These are phyloP conservation scores for Anastrepha obliqua DNA, from an alignment of 1,140 invertebrate species.

Conservation along the genomic window DNA sequence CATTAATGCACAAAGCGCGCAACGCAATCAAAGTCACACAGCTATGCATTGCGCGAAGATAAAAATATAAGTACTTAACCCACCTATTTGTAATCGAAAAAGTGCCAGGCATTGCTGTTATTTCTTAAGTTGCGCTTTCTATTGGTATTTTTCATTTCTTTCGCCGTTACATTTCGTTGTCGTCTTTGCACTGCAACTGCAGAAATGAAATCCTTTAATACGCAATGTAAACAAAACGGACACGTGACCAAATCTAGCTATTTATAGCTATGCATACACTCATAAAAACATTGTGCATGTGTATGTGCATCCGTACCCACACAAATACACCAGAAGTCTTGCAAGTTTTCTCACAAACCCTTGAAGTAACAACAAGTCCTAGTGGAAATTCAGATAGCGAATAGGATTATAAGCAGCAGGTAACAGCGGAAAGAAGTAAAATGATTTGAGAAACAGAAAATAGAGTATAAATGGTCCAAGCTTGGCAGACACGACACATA, in stretches of 20 bases:
- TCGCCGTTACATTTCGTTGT: background rate
- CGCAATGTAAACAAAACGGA: conserved; percentile 55
- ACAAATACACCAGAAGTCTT: background rate
- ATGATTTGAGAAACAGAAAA: conserved; percentile 43
- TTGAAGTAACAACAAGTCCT: conserved; percentile 1
- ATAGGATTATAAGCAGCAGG: background rate
- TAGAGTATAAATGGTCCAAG: conserved; percentile 9
- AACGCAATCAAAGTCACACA: background rate
- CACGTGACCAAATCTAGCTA: conserved; percentile 53
- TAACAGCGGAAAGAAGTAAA: background rate
- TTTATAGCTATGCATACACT: conserved; percentile 37
- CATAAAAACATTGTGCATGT: background rate
- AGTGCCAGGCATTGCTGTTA: conserved; percentile 5
- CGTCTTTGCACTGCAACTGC: background rate
- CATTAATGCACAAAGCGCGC: background rate
- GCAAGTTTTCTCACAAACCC: background rate
- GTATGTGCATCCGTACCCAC: background rate
- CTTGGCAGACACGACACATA: conserved; percentile 11
- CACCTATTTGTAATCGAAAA: conserved; percentile 20
- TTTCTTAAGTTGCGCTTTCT: background rate
- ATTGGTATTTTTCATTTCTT: background rate
- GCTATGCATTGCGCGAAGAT: background rate
- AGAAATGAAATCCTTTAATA: conserved; percentile 55
- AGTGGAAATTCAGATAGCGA: background rate
- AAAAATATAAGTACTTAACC: background rate